These are phyloP conservation scores for Agelas oroides DNA, from an alignment of 37 sponge, comb jelly and placozoan genomes.

Conservation along the genomic window DNA sequence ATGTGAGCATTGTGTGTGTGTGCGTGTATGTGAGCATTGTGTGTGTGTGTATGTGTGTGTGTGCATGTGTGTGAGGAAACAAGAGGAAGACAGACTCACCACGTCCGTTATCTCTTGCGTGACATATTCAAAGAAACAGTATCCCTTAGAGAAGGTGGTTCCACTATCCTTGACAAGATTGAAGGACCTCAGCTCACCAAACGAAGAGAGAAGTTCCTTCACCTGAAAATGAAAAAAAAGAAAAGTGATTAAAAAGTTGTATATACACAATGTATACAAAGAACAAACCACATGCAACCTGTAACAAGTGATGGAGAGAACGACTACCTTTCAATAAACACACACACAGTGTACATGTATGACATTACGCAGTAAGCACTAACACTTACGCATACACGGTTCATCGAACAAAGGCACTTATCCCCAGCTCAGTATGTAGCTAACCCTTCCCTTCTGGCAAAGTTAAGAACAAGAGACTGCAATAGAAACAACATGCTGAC, in stretches of 20 bases:
- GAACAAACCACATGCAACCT: too few relatives aligned
- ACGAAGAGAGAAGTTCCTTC: conserved; percentile 94
- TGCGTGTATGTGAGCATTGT: too few relatives aligned
- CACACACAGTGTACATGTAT: too few relatives aligned
- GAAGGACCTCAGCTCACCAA: conserved; percentile 96
- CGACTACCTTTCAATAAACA: too few relatives aligned
- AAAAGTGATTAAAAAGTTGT: neutral
- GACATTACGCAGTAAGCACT: too few relatives aligned
- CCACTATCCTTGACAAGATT: conserved; percentile 98
- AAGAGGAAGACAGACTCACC: too few relatives aligned
- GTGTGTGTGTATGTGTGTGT: neutral
- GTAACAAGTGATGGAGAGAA: too few relatives aligned
- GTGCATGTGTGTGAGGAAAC: neutral
- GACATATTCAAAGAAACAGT: conserved; percentile 98
- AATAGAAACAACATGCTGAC: neutral
- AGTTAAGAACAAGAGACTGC: neutral
- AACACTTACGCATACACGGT: neutral
- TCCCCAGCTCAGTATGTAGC: too few relatives aligned
- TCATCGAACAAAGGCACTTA: neutral
- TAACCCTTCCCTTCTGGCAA: too few relatives aligned
- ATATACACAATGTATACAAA: too few relatives aligned
- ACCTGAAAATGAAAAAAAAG: conserved; percentile 82
- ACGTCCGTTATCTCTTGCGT: conserved; percentile 83
- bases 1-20: conserved; percentile 77
- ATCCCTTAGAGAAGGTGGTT: conserved; percentile 96